Evolutionary conservation across 2,113 vertebrate species (phyloP).

Genomic region (Etheostoma cragini): DNA sequence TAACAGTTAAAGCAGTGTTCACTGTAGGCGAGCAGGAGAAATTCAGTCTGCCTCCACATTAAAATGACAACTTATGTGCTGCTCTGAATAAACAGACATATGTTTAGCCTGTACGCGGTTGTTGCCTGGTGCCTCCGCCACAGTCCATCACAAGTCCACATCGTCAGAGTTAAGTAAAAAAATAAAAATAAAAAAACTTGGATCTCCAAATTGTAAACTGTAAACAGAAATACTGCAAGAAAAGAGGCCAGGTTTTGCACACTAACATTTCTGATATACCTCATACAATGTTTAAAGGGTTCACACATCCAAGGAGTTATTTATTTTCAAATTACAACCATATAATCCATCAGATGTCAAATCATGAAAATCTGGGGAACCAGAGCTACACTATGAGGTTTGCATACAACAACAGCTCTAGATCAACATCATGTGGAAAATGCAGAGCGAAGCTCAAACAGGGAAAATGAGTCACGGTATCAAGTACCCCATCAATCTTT

Average conservation of each 20-base stretch:
- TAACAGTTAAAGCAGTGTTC: background rate
- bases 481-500: conserved; percentile 55
- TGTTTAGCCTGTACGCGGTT: conserved; percentile 80
- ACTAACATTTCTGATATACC: background rate
- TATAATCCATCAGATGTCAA: background rate
- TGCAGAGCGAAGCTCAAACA: conserved; percentile 55
- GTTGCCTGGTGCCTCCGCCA: background rate
- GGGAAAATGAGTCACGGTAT: conserved; percentile 41
- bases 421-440: conserved; percentile 82
- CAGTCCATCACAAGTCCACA: conserved; percentile 4
- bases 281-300: background rate
- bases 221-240: background rate
- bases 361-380: background rate
- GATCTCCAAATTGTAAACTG: background rate
- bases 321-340: background rate
- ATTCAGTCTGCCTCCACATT: conserved; percentile 12
- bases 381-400: conserved; percentile 75
- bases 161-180: conserved; percentile 1
- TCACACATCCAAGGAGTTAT: background rate
- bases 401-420: conserved; percentile 76
- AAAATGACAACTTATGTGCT: conserved; percentile 73
- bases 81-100: conserved; percentile 82
- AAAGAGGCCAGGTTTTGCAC: background rate
- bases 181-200: background rate
- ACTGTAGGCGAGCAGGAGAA: conserved; percentile 4